Percentiles rank a stretch among this genome's conserved stretches.
These are phyloP conservation scores for Labrus mixtus DNA, from an alignment of 2,113 vertebrate species.

Conservation along the genomic window DNA sequence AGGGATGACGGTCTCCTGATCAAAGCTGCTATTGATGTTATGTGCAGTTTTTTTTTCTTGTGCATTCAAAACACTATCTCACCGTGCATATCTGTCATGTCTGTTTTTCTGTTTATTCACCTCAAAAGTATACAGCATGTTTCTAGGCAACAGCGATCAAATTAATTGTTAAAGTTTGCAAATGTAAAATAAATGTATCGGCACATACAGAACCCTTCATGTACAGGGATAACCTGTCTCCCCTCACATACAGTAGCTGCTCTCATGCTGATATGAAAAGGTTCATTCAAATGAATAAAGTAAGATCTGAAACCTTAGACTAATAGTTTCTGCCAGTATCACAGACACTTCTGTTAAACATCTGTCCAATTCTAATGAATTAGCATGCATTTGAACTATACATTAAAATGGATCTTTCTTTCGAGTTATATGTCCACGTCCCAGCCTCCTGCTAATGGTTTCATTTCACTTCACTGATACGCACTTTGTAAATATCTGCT, in stretches of 20 bases:
- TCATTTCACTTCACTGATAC: not conserved
- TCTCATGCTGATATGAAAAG: too few species aligned
- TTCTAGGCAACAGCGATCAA: not conserved
- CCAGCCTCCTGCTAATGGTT: not conserved
- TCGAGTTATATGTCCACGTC: not conserved
- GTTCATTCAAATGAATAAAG: too few species aligned
- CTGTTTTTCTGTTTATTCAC: not conserved
- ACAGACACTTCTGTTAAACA: too few species aligned
- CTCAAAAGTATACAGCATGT: not conserved
- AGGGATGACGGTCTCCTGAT: constrained; percentile 21
- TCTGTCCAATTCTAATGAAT: too few species aligned
- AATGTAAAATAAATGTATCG: too few species aligned
- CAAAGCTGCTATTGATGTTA: constrained; percentile 46
- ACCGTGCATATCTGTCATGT: constrained; percentile 5
- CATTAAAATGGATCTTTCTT: too few species aligned
- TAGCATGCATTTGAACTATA: too few species aligned
- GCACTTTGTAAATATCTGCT: not conserved
- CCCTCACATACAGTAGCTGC: too few species aligned
- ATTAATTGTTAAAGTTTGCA: not conserved
- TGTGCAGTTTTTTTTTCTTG: constrained; percentile 23
- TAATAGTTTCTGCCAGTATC: too few species aligned
- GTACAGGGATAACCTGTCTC: too few species aligned
- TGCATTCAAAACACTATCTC: not conserved
- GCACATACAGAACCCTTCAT: too few species aligned
- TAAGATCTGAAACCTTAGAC: too few species aligned